Base-by-base conservation (phyloP, 2,888 invertebrate species). In the Periphyllus acericola region DNA sequence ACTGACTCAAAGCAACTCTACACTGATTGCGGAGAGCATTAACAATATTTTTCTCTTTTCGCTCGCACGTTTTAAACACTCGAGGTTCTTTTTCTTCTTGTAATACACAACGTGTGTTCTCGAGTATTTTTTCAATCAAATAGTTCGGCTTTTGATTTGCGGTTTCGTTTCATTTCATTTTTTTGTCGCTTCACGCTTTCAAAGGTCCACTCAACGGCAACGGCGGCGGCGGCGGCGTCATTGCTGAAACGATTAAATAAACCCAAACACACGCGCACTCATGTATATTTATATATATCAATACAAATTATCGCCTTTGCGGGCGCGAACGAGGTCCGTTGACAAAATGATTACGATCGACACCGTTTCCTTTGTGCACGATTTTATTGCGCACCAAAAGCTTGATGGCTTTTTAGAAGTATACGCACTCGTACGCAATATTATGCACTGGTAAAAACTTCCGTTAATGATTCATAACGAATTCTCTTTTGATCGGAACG, bases 271-370 rank as follows among this genome's bases (percentile, higher is more conserved):
- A 36, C 8, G 11, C 19, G 25, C 52, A 11, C 46, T 14, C 3
- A 46, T 9, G 9, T 9, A 46, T 9, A 9, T 9, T 46, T 46
- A 46, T 14, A 75, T 60, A 40, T 36, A 32, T 74, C 75, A 83
- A 83, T 72, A 83, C 75, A 36, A 83, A 75, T 83, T 83, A 83
- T 83, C 83, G 83, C 83, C 83, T 83, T 83, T 83, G 74, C 21
- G 21, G 36, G 74, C 29, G 29, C 46, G 36, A 80, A 80, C 68
- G 40, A 29, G 40, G 52, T 72, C 29, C 83, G 76, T n/a, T 29
- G 40, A 66, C 60, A 40, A 84, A 84, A 84, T 76, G 66, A 84
- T 84, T 84, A 76, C 66, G 75, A 84, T 84, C 84, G 84, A 76
- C 84, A 66, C 32, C 84, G 76, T 83, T 75, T 83, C 36, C 83